Evolutionary conservation across 2,797 vertebrate genomes (phyloP).

Genomic region (Platalea minor): DNA sequence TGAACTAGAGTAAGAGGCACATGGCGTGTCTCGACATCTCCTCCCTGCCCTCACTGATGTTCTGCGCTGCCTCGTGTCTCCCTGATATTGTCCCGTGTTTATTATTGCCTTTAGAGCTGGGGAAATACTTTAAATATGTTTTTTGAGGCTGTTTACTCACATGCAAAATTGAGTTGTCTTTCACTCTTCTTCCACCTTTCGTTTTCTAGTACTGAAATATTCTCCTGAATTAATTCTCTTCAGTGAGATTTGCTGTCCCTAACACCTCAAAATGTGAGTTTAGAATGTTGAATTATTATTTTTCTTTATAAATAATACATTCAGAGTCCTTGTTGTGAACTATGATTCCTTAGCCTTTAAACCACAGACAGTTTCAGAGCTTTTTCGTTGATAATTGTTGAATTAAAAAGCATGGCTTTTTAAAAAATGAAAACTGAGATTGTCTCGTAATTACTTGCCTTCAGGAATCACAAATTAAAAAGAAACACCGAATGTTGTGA

Average conservation of each 20-base stretch:
- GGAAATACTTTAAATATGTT: background rate
- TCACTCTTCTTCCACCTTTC: background rate
- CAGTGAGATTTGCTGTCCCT: background rate
- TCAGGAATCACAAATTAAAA: background rate
- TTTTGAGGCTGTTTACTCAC: background rate
- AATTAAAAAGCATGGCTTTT: background rate
- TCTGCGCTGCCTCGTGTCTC: background rate
- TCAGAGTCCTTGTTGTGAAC: background rate
- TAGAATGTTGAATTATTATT: background rate
- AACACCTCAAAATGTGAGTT: background rate
- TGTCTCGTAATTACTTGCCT: background rate
- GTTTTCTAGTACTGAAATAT: background rate
- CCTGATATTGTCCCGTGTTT: background rate
- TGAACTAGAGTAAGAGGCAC: background rate
- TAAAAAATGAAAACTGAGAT: background rate
- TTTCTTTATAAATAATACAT: constrained; percentile 5
- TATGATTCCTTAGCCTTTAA: background rate
- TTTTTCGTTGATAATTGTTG: background rate
- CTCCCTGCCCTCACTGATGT: background rate
- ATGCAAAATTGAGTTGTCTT: background rate
- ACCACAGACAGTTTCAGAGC: background rate
- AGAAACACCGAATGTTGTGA: background rate
- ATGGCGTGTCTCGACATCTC: background rate
- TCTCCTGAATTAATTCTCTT: background rate
- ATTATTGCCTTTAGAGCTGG: background rate